Percentiles rank a stretch among this genome's conserved stretches.
These are phyloP conservation scores for Parazoanthus swiftii DNA, from an alignment of 92 coral and sea anemone species.

Conservation along the genomic window DNA sequence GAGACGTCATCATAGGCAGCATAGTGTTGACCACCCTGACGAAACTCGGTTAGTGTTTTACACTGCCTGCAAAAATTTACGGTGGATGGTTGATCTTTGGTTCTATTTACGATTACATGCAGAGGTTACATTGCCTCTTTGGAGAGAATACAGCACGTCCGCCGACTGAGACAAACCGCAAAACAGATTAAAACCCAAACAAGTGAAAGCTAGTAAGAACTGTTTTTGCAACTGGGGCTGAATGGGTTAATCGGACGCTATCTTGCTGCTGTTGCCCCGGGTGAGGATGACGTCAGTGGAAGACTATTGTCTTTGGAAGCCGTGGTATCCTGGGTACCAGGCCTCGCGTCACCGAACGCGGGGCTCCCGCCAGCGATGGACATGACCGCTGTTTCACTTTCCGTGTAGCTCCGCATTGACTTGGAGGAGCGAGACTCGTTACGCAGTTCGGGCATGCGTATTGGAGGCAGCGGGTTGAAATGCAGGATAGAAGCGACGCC, in stretches of 20 bases:
- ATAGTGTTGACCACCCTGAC: too few relatives aligned
- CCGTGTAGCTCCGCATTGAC: constrained; percentile 69
- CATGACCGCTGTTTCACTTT: constrained; percentile 65
- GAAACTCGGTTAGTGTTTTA: too few relatives aligned
- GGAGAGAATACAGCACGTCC: too few relatives aligned
- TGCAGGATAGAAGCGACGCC: constrained; percentile 49
- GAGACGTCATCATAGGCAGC: too few relatives aligned
- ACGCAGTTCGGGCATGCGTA: constrained; percentile 86
- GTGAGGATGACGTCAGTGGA: constrained; percentile 14
- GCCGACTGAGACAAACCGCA: background rate
- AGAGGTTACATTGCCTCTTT: too few relatives aligned
- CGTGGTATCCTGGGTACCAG: constrained; percentile 32
- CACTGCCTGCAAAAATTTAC: too few relatives aligned
- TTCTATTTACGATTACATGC: too few relatives aligned
- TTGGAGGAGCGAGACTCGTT: constrained; percentile 81
- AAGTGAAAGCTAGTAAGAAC: background rate
- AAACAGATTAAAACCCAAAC: background rate
- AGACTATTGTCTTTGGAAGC: constrained; percentile 19
- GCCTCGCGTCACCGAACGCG: background rate
- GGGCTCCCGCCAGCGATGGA: constrained; percentile 60
- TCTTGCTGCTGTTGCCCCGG: constrained; percentile 19
- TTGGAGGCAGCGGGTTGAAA: constrained; percentile 81
- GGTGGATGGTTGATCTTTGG: too few relatives aligned
- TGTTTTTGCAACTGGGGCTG: background rate
- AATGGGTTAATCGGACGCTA: background rate